phyloP scores from a whole-genome alignment of 2,113 vertebrate species.

The Drymodes brunneopygia region DNA sequence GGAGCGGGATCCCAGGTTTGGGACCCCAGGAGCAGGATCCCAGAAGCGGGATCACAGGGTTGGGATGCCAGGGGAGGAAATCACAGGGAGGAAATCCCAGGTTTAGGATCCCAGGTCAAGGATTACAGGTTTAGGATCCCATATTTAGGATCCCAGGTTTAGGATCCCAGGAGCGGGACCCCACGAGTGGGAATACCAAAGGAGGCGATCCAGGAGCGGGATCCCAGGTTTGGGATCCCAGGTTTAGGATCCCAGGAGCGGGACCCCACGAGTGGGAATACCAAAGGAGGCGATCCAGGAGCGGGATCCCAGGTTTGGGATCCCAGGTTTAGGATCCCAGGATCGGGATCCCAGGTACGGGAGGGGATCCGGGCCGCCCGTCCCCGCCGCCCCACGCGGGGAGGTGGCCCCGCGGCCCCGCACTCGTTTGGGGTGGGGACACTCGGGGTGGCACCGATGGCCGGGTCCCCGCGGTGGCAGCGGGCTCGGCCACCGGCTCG shows the following conservation, averaged over 20 bases:
- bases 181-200: too few relatives aligned
- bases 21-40: background rate
- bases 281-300: background rate
- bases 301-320: background rate
- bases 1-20: background rate
- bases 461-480: too few relatives aligned
- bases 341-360: accelerated
- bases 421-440: background rate
- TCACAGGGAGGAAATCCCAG: background rate
- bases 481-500: accelerated
- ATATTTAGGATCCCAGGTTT: background rate
- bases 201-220: too few relatives aligned
- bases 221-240: too few relatives aligned
- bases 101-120: accelerated
- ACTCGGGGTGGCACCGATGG: accelerated
- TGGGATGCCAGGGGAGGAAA: background rate
- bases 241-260: accelerated
- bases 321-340: background rate
- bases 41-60: background rate
- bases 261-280: too few relatives aligned
- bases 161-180: too few relatives aligned
- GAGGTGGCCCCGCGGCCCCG: background rate
- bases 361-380: accelerated
- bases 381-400: accelerated
- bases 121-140: too few relatives aligned